phyloP scores from a whole-genome alignment of 2,888 invertebrate species.

The Diarsia rubi region DNA sequence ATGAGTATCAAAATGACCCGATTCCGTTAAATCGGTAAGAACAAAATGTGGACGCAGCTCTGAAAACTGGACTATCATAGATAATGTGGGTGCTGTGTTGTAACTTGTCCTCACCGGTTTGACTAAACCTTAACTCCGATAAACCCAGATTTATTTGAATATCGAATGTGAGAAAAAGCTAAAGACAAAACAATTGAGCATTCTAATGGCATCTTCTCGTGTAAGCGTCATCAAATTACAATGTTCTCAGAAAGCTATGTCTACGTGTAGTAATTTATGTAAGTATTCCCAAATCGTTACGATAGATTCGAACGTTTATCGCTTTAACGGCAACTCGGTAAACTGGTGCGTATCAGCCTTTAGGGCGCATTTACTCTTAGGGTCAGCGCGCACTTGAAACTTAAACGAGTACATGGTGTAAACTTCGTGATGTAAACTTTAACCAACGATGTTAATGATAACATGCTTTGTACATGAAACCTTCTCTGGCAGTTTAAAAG shows the following conservation, averaged over 20 bases:
- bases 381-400: not conserved
- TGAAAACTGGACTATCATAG: not conserved
- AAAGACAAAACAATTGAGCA: constrained; percentile 41
- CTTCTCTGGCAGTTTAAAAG: not conserved
- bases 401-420: not conserved
- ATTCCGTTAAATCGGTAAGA: not conserved
- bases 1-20: not conserved
- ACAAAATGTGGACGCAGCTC: not conserved
- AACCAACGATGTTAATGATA: not conserved
- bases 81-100: not conserved
- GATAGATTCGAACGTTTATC: constrained; percentile 48
- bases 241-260: constrained; percentile 47
- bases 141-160: not conserved
- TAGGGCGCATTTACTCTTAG: constrained; percentile 23
- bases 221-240: constrained; percentile 45
- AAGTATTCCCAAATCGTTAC: constrained; percentile 52
- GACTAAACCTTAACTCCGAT: not conserved
- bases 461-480: not conserved
- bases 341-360: constrained; percentile 21
- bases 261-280: constrained; percentile 49
- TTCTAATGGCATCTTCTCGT: constrained; percentile 45
- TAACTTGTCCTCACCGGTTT: not conserved
- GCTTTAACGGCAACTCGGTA: constrained; percentile 5
- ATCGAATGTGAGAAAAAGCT: constrained; percentile 20
- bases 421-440: not conserved